Percentiles rank a stretch among this genome's conserved stretches.
phyloP scores from a whole-genome alignment of 2,888 invertebrate genomes.

The Tipula unca region DNA sequence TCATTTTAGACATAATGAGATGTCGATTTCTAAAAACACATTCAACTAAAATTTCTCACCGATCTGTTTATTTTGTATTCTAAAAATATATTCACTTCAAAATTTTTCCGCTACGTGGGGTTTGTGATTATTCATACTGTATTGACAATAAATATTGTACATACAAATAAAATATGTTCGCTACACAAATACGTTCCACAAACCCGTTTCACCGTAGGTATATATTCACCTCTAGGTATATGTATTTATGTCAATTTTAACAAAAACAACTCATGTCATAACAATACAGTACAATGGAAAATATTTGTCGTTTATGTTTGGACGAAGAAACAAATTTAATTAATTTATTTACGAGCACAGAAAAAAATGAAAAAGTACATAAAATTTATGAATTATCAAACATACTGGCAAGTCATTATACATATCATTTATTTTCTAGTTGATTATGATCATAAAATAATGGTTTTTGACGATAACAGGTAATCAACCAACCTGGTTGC shows the following conservation, averaged over 20 bases:
- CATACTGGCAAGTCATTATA: not conserved
- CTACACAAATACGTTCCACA: not conserved
- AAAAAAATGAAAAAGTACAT: not conserved
- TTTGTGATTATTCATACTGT: no score
- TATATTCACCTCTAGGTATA: not conserved
- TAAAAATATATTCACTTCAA: no score
- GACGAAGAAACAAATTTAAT: not conserved
- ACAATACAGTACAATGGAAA: not conserved
- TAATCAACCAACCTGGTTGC: not conserved
- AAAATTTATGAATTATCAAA: conserved; percentile 15
- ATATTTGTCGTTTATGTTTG: not conserved
- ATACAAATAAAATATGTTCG: not conserved
- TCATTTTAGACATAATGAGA: no score
- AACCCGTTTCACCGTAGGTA: not conserved
- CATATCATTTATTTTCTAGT: no score
- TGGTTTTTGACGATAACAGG: not conserved
- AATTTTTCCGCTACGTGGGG: no score
- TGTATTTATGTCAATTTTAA: not conserved
- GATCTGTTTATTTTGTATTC: no score
- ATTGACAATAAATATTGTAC: no score
- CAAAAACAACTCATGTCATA: not conserved
- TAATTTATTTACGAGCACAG: not conserved
- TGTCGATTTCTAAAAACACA: no score
- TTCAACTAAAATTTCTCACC: no score
- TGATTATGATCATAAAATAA: no score